Conservation (phyloP, 2,113 vertebrate genomes). For the Rynchops niger region DNA sequence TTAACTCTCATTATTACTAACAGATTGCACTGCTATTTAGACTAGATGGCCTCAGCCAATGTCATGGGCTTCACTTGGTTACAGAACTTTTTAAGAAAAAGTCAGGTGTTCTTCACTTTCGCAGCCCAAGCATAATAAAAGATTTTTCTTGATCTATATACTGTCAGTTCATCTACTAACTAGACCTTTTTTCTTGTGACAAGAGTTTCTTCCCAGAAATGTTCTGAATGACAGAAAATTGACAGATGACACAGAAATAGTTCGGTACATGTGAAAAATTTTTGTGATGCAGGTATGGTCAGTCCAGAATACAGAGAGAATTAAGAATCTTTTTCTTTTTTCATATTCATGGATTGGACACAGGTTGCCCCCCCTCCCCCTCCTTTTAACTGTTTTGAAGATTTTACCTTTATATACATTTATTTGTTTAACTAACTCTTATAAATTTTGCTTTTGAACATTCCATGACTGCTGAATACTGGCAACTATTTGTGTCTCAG, state of each 20-base stretch:
- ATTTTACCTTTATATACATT: background rate
- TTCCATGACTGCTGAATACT: background rate
- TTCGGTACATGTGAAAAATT: background rate
- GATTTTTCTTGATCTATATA: background rate
- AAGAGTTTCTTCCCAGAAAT: background rate
- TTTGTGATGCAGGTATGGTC: background rate
- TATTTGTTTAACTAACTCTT: background rate
- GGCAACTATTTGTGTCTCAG: background rate
- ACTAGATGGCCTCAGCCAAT: background rate
- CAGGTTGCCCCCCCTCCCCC: fast-evolving
- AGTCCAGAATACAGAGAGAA: background rate
- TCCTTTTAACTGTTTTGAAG: background rate
- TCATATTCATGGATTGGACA: background rate
- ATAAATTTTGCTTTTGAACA: background rate
- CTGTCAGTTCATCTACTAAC: background rate
- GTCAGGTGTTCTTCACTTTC: background rate
- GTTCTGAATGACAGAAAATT: background rate
- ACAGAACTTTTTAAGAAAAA: background rate
- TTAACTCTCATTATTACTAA: background rate
- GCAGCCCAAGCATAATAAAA: background rate
- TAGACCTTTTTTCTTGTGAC: background rate
- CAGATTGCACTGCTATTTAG: background rate
- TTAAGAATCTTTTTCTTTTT: background rate
- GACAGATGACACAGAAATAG: background rate
- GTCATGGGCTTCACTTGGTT: background rate